Conservation (phyloP, 1,140 invertebrate genomes). For the Wiebesia pumilae region DNA sequence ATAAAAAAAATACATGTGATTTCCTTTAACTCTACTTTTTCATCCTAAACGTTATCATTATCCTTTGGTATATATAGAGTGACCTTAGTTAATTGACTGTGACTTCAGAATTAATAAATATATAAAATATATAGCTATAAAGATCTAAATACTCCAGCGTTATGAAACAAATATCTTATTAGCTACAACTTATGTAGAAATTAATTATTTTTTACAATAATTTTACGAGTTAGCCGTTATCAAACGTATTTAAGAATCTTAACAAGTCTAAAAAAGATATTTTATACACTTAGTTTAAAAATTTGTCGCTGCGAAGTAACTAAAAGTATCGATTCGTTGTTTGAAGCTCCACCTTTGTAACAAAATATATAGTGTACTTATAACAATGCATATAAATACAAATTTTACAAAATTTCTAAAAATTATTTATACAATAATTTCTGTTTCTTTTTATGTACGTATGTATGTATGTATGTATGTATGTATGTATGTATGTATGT, state of each 20-base stretch:
- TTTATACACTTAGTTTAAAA: neutral
- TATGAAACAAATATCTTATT: neutral
- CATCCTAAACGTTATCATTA: neutral
- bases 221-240: neutral
- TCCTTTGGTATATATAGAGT: constrained; percentile 25
- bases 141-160: neutral
- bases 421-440: neutral
- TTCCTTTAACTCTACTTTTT: neutral
- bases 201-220: neutral
- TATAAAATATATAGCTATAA: constrained; percentile 6
- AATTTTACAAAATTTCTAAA: constrained; percentile 3
- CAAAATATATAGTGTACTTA: neutral
- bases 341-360: too few relatives aligned
- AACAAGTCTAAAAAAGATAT: neutral
- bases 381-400: neutral
- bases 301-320: neutral
- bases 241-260: neutral
- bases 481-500: neutral
- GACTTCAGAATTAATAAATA: constrained; percentile 26
- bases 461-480: neutral
- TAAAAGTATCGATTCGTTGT: neutral
- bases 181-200: neutral
- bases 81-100: constrained; percentile 11
- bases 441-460: neutral
- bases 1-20: neutral